Evolutionary conservation across 2,113 vertebrate species (phyloP).

Genomic region (Urocitellus parryii): DNA sequence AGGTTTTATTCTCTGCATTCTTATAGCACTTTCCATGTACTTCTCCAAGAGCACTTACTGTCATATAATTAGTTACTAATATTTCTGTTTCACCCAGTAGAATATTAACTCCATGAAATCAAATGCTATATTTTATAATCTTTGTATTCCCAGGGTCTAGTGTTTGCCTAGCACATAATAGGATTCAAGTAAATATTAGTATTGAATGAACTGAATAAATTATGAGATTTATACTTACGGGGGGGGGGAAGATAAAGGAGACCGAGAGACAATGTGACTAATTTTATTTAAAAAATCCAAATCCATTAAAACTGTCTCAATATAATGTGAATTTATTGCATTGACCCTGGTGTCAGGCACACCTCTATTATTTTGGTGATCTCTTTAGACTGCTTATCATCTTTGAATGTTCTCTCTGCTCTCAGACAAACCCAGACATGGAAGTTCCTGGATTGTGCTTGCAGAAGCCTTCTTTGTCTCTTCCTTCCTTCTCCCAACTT

Average conservation of each 20-base stretch:
- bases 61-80: neutral
- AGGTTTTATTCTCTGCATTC: neutral
- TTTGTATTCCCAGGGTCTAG: neutral
- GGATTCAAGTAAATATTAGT: slow-evolving; percentile 36
- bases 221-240: neutral
- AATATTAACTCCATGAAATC: neutral
- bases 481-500: neutral
- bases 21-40: neutral
- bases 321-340: neutral
- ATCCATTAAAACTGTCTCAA: neutral
- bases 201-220: slow-evolving; percentile 31
- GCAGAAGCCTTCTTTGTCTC: neutral
- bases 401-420: neutral
- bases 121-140: neutral
- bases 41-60: neutral
- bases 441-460: neutral
- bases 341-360: neutral
- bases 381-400: neutral
- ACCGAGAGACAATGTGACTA: neutral
- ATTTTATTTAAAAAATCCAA: neutral
- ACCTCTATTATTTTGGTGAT: neutral
- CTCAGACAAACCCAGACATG: neutral
- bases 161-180: neutral
- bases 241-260: neutral
- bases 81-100: neutral